Base-by-base conservation (phyloP, 2,888 invertebrate genomes). In the Podabrus alpinus region DNA sequence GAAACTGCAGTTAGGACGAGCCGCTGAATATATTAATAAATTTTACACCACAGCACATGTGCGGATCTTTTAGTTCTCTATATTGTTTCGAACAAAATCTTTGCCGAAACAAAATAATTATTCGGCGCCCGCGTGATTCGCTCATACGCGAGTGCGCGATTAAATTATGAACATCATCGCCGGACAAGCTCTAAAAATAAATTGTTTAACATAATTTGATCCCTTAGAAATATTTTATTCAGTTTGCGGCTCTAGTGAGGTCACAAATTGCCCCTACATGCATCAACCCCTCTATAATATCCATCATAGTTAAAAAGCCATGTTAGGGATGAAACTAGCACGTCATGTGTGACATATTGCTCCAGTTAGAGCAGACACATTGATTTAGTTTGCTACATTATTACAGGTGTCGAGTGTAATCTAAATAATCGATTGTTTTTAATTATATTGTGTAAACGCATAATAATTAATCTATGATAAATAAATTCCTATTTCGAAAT, bases 241-340 rank as follows among this genome's bases (percentile, higher is more conserved):
- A 71, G 25, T 61, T 68, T 72, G 62, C 67, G 72, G 72, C 61
- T 62, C 25, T 68, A 19, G 68, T 72, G 72, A 72, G 68, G 72
- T 72, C 68, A 67, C 72, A 72, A 72, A 68, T 72, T 73, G 68
- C 73, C 73, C 71, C 73, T 69, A 73, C 69, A 69, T n/a, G 66
- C 21, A 69, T 73, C 73, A 73, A 69, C 74, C 74, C 74, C 68
- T 25, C 61, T 71, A 68, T 45, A 45, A 45, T 71, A 71, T 71
- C 71, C 45, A 72, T 72, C 75, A 75, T 62, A 68, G 75, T 72
- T 72, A 75, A 75, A 75, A 75, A 75, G 75, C 69, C 59, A 62
- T 69, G 72, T 45, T 61, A 68, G 69, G 72, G 69, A 67, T 19
- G 69, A 69, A 72, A 60, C 69, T 69, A 64, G 66, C 24, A 67